Evolutionary conservation across 2,113 vertebrate species (phyloP), one percentile per base, ranked within the genome.

Genomic region (Nymphicus hollandicus): DNA sequence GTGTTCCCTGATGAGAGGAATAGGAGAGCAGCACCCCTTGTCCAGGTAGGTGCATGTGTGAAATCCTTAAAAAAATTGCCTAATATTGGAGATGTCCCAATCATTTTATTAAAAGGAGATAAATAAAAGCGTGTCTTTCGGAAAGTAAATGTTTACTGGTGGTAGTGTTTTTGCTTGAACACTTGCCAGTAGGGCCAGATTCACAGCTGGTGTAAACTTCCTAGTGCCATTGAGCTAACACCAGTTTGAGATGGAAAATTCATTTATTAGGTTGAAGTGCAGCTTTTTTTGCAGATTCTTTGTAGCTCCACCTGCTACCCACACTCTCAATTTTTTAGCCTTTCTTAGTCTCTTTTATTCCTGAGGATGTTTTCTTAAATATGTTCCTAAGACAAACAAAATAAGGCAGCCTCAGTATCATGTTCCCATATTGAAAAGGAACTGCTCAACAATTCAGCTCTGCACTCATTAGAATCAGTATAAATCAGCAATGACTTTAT

Each of bases 81-180:
- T 69, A 68, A 41, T 8, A 0, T 6, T 78, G 88, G 58, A 93
- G 41, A 25, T 43, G 17, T 77, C 68, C 64, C 90, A 89, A 47
- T 47, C 3, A 47, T 74, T 68, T 87, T 88, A 27, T 70, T 29
- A 18, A 91, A 93, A 93, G 65, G 33, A 88, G 50, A 64, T 66
- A 88, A 91, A 93, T 81, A 80, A 88, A 96, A 88, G 29, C 68
- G 47, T 29, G 25, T 76, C 19, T 87, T 95, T 86, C 73, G 73
- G 56, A 91, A 86, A 77, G 17, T 53, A 68, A 72, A 52, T 63
- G 50, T 35, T 86, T 89, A 63, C 0, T 29, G 61, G 56, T 66
- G 35, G 35, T 53, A 83, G 86, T 87, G 69, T 72, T 97, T 97
- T 91, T 96, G 60, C 86, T 95, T 96, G 88, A 83, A 88, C 3